Evolutionary conservation across 2,113 vertebrate genomes (phyloP), one percentile per base, ranked within the genome.

Genomic region (Phaethornis superciliosus): DNA sequence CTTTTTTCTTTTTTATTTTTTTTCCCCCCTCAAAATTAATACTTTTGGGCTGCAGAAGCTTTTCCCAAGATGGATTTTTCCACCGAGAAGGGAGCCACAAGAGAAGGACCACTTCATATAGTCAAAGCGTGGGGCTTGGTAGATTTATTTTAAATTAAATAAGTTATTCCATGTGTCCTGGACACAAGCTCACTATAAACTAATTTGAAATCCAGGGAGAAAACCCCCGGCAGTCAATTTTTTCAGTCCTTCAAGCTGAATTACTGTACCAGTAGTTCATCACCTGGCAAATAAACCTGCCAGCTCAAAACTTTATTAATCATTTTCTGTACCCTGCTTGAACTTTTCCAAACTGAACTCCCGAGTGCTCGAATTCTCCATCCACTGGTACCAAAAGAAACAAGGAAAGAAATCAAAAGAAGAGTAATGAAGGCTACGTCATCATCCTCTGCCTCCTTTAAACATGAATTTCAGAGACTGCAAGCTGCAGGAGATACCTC

Each of bases 61-160:
- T 81, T 95, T 69, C 92, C 82, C 90, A 76, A 86, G 88, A 86
- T 90, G 92, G 92, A 97, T 95, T 97, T 96, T 96, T 95, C 95
- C 94, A 88, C 62, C 0, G 12, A 95, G 94, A 33, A 94, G 91
- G 88, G 89, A 93, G 88, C 95, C 40, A 1, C 76, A 59, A 70
- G 88, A 84, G 90, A 94, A 91, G 88, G 88, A 84, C 93, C 94
- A 96, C 96, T 96, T 96, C 83, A 84, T 32, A 72, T 4, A 62
- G 90, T 94, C 93, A 91, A 93, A 97, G 85, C 15, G 9, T 76
- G 72, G 85, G 76, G 82, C 88, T 95, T 68, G 90, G 76, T 79
- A 97, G 95, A 97, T 95, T 97, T 96, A 95, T 96, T 95, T 94
- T 84, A 94, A 95, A 95, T 93, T 95, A 95, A 96, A 95, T 95